Evolutionary conservation across 1,140 invertebrate genomes (phyloP).

Genomic region (Drosophila paulistorum): DNA sequence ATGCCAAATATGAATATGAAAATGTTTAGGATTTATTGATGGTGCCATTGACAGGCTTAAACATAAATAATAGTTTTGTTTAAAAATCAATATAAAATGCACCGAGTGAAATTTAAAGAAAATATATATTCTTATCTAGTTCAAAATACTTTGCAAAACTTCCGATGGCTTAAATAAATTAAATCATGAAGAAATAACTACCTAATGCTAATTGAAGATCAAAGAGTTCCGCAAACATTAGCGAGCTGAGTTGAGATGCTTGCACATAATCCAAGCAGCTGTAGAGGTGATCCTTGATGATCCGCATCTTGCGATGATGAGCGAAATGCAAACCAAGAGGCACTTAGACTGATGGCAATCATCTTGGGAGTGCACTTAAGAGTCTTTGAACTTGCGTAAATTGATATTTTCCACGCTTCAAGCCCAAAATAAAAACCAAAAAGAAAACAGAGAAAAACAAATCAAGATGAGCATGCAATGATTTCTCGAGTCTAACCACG

Average conservation of each 20-base stretch:
- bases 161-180: not conserved
- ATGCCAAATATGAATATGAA: too few species aligned
- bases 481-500: slow-evolving; percentile 50
- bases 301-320: slow-evolving; percentile 20
- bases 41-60: too few species aligned
- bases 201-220: not conserved
- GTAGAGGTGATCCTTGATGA: slow-evolving; percentile 26
- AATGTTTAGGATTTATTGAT: too few species aligned
- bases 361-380: slow-evolving; percentile 27
- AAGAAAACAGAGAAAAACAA: not conserved
- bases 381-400: slow-evolving; percentile 41
- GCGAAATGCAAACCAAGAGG: slow-evolving; percentile 37
- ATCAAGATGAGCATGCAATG: slow-evolving; percentile 31
- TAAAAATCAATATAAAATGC: too few species aligned
- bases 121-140: too few species aligned
- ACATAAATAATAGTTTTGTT: too few species aligned
- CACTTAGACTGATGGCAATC: slow-evolving; percentile 51
- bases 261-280: slow-evolving; percentile 22
- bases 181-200: not conserved
- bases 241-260: not conserved
- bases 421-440: slow-evolving; percentile 1
- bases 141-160: too few species aligned
- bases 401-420: slow-evolving; percentile 61
- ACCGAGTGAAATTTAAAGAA: too few species aligned
- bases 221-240: not conserved